A percentile compares a stretch with the other conserved stretches of the same genome.
Conservation (phyloP, 2,888 invertebrate species). For the Mimas tiliae region DNA sequence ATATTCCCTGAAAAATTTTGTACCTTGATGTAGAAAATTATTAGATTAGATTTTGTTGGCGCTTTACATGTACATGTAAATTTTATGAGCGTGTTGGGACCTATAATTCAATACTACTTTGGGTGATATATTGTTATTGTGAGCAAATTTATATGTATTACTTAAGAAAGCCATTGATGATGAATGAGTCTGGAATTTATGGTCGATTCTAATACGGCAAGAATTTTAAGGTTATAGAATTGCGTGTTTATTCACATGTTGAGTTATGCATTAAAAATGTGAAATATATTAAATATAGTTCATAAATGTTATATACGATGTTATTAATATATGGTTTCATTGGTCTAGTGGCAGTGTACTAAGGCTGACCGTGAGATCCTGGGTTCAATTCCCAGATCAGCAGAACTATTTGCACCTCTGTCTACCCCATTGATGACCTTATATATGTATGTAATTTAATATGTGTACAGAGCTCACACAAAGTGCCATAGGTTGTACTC, state of each 20-base stretch:
- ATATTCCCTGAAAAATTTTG: background rate
- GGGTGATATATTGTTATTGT: background rate
- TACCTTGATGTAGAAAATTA: background rate
- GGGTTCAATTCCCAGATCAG: too few relatives aligned
- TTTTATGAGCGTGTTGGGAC: slow-evolving; percentile 7
- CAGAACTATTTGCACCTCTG: too few relatives aligned
- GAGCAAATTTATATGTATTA: background rate
- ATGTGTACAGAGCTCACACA: background rate
- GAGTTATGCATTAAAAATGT: background rate
- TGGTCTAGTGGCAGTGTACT: too few relatives aligned
- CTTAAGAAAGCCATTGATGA: background rate
- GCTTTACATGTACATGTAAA: background rate
- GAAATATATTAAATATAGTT: too few relatives aligned
- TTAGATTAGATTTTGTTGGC: background rate
- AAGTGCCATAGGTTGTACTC: background rate
- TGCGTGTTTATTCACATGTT: background rate
- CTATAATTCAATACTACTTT: background rate
- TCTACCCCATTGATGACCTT: too few relatives aligned
- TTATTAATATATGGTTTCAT: too few relatives aligned
- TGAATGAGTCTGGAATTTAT: background rate
- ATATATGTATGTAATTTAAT: too few relatives aligned
- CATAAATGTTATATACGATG: background rate
- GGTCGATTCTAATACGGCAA: background rate
- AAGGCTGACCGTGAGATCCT: too few relatives aligned
- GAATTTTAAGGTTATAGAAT: background rate